Evolutionary conservation across 37 sponge, comb jelly and placozoan genomes (phyloP).

Genomic region (Oopsacas minuta): DNA sequence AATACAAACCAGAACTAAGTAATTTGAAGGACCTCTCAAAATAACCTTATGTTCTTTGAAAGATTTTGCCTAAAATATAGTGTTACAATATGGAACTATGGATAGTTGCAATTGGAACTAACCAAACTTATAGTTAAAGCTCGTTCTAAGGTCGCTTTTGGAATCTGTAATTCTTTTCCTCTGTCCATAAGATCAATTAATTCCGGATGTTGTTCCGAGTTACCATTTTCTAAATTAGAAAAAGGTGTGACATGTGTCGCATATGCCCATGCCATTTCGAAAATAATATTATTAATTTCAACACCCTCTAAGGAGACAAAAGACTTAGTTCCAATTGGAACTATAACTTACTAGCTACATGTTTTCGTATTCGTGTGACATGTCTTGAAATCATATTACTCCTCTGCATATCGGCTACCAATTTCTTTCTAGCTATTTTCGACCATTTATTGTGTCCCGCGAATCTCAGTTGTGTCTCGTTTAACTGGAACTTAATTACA

Average conservation of each 20-base stretch:
- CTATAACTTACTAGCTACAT: neutral
- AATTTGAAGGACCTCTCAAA: neutral
- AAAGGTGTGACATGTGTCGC: no score
- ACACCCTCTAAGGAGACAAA: no score
- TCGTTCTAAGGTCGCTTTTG: neutral
- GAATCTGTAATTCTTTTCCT: constrained; percentile 11
- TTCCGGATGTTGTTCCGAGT: neutral
- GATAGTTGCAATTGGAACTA: neutral
- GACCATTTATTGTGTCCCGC: constrained; percentile 17
- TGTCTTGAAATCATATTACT: neutral
- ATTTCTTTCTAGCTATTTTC: neutral
- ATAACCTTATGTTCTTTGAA: neutral
- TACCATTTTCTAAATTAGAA: neutral
- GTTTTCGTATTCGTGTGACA: neutral
- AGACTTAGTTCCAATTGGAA: neutral
- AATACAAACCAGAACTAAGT: neutral
- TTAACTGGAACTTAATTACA: constrained; percentile 6
- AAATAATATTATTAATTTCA: no score
- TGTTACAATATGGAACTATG: neutral
- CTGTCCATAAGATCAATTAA: neutral
- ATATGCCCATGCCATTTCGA: no score
- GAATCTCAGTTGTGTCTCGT: neutral
- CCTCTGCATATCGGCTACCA: neutral
- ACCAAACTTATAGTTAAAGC: neutral
- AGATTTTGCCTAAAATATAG: neutral